phyloP scores from a whole-genome alignment of 2,113 vertebrate genomes.

The Thunnus thynnus region DNA sequence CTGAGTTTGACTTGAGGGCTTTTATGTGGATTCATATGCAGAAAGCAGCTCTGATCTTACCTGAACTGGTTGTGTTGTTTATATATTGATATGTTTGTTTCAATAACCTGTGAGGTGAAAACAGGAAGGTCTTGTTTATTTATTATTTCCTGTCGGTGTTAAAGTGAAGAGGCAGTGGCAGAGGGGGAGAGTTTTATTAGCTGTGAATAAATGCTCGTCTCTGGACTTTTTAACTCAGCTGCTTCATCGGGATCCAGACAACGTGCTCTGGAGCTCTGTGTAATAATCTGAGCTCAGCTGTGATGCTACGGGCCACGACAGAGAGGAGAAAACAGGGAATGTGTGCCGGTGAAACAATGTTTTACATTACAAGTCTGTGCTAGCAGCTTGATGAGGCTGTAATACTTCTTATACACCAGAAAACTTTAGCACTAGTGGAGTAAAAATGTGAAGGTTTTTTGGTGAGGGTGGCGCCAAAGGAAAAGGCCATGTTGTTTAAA shows the following conservation, averaged over 20 bases:
- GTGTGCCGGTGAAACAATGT: not conserved
- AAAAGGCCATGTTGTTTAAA: too few relatives aligned
- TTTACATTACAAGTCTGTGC: not conserved
- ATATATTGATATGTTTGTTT: too few relatives aligned
- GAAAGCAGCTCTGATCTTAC: not conserved
- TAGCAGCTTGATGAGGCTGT: not conserved
- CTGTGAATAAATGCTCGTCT: slow-evolving; percentile 18
- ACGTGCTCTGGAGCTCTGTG: slow-evolving; percentile 22
- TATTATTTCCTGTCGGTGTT: not conserved
- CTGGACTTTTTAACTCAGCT: not conserved
- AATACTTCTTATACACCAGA: too few relatives aligned
- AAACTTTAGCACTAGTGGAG: too few relatives aligned
- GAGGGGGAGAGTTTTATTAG: too few relatives aligned
- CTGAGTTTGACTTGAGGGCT: not conserved
- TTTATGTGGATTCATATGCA: not conserved
- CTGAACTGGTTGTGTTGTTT: not conserved
- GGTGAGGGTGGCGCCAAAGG: too few relatives aligned
- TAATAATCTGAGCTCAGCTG: slow-evolving; percentile 56
- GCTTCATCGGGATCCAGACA: not conserved
- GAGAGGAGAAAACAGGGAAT: not conserved
- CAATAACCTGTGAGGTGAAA: too few relatives aligned
- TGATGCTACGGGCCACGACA: not conserved
- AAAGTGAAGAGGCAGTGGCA: not conserved
- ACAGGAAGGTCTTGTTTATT: too few relatives aligned
- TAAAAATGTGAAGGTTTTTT: too few relatives aligned